phyloP scores from a whole-genome alignment of 2,113 vertebrate species.

The Plecotus auritus region DNA sequence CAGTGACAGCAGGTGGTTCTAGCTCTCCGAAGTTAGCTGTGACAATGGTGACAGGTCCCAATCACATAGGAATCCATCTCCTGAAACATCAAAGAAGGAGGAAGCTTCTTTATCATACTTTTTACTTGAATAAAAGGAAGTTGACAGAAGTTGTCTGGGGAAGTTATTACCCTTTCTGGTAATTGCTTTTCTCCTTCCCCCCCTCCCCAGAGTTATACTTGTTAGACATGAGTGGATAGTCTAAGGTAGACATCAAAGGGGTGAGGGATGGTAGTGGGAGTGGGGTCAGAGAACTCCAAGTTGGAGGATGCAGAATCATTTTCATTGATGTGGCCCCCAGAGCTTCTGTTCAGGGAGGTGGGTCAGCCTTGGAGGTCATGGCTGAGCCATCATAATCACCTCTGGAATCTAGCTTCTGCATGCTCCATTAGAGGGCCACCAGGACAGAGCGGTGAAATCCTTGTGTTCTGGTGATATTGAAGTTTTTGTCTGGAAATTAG shows the following conservation, averaged over 20 bases:
- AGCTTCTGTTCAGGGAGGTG: background rate
- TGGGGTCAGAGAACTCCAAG: background rate
- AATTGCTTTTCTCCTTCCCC: background rate
- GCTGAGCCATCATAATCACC: background rate
- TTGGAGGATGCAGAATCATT: background rate
- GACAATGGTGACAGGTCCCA: background rate
- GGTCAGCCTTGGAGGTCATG: background rate
- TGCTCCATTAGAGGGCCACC: rapidly evolving
- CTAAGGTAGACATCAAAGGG: background rate
- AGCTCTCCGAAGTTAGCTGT: background rate
- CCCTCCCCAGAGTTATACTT: background rate
- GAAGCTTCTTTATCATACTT: background rate
- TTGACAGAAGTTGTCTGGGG: background rate
- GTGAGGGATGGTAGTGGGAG: background rate
- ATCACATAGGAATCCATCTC: background rate
- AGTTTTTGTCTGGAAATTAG: constrained; percentile 3
- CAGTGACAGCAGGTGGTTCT: background rate
- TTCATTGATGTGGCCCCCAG: background rate
- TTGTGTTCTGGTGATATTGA: background rate
- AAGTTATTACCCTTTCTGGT: background rate
- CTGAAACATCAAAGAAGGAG: background rate
- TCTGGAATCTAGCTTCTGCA: background rate
- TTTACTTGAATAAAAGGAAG: background rate
- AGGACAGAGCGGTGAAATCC: background rate
- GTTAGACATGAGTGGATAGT: background rate